Base-by-base conservation (phyloP, 2,113 vertebrate species). In the Thamnaconus septentrionalis region DNA sequence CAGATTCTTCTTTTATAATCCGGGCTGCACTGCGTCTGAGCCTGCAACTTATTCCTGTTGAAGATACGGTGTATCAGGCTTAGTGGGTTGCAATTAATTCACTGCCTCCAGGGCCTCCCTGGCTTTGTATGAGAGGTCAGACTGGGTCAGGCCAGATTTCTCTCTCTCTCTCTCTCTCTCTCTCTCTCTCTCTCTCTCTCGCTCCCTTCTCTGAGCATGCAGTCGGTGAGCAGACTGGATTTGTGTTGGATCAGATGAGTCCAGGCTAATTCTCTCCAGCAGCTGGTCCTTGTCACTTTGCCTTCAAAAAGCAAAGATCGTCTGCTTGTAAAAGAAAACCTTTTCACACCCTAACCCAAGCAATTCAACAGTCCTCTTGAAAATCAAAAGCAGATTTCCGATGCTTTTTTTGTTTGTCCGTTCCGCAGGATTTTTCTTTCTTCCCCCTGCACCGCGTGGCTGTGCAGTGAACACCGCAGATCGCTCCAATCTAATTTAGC, bases 201-300 rank as follows among this genome's bases (percentile, higher is more conserved):
- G 18, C 18, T 31, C 18, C 18, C 18, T 31, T 86, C 63, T 67
- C 83, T 82, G 77, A 82, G 85, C 71, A 82, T 83, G 87, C 87
- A 88, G 84, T 85, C 87, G 50, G 50, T 6, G 50, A 52, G 50
- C 50, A 52, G 82, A 57, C 78, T 80, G 75, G 76, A 87, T 88
- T 91, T 91, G 88, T 88, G 80, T 90, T 87, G 85, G 88, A 89
- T 89, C 87, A 80, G 71, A 87, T 88, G 85, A 81, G 75, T 77
- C 78, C 66, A 77, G 82, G 86, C 86, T 91, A 90, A 91, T 91
- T 91, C 85, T 86, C 85, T 83, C 75, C 82, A 91, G 90, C 92
- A 91, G 90, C 89, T 91, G 90, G 82, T 87, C 87, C 87, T 90
- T 84, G 89, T 92, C 87, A 85, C 85, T 89, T 89, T 89, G 90